phyloP scores from a whole-genome alignment of 2,113 vertebrate genomes.

The Pelecanoides urinatrix region DNA sequence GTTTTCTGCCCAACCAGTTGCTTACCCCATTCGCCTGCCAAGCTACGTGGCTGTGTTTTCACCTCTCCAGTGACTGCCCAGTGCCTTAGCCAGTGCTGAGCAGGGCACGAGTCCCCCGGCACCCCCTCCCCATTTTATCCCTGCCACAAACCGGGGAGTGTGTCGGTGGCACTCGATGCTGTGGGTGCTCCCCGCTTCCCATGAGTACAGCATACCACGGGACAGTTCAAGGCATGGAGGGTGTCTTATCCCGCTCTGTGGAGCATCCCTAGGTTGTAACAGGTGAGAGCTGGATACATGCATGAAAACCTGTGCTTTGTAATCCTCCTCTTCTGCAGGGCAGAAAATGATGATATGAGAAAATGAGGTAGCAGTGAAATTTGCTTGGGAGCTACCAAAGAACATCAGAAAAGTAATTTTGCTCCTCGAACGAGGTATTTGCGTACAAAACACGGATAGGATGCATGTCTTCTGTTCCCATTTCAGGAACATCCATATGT shows the following conservation, averaged over 20 bases:
- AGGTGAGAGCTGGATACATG: background rate
- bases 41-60: fast-evolving
- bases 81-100: background rate
- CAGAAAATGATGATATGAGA: background rate
- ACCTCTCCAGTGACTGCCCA: background rate
- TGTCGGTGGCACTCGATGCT: background rate
- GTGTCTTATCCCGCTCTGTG: background rate
- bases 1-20: background rate
- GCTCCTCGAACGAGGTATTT: background rate
- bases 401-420: background rate
- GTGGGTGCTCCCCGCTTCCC: background rate
- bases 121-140: background rate
- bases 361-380: background rate
- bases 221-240: background rate
- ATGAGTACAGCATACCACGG: background rate
- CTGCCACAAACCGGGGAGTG: background rate
- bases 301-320: background rate
- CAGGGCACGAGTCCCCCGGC: fast-evolving
- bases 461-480: background rate
- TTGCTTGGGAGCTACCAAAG: background rate
- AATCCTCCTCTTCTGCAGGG: background rate
- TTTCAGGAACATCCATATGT: background rate
- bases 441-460: background rate
- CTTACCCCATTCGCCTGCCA: background rate
- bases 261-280: fast-evolving